Conservation (phyloP, 2,113 vertebrate species). For the Gymnobelideus leadbeateri region DNA sequence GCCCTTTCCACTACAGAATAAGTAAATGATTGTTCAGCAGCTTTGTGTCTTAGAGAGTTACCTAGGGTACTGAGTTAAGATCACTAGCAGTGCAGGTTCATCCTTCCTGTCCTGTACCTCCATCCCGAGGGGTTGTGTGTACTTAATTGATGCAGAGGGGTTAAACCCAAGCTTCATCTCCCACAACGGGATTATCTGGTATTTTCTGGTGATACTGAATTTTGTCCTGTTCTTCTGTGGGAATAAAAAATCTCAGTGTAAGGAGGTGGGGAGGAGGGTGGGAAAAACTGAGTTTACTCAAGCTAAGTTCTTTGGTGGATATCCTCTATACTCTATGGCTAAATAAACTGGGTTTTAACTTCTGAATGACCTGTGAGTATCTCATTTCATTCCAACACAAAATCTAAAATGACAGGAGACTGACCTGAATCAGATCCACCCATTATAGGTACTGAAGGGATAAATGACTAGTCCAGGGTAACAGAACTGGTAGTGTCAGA, state of each 20-base stretch:
- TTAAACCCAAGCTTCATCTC: background rate
- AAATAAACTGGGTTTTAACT: too few species aligned
- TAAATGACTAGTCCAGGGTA: too few species aligned
- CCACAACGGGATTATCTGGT: background rate
- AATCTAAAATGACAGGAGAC: too few species aligned
- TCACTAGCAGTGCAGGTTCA: background rate
- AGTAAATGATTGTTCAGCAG: background rate
- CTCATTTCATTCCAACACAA: too few species aligned
- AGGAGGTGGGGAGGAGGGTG: too few species aligned
- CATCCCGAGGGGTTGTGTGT: background rate
- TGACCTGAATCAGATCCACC: too few species aligned
- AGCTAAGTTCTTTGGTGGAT: too few species aligned
- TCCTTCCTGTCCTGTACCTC: background rate
- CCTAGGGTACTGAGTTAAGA: background rate
- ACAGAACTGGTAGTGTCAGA: too few species aligned
- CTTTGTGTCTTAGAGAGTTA: background rate
- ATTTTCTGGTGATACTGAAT: background rate
- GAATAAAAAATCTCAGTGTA: background rate
- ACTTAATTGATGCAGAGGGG: background rate
- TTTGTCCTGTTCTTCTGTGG: background rate
- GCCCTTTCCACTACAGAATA: background rate
- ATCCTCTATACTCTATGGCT: too few species aligned
- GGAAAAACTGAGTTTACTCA: too few species aligned
- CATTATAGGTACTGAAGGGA: too few species aligned
- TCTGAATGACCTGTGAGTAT: too few species aligned